These are phyloP conservation scores for Porites cylindrica DNA, from an alignment of 92 coral and sea anemone species.

Conservation along the genomic window DNA sequence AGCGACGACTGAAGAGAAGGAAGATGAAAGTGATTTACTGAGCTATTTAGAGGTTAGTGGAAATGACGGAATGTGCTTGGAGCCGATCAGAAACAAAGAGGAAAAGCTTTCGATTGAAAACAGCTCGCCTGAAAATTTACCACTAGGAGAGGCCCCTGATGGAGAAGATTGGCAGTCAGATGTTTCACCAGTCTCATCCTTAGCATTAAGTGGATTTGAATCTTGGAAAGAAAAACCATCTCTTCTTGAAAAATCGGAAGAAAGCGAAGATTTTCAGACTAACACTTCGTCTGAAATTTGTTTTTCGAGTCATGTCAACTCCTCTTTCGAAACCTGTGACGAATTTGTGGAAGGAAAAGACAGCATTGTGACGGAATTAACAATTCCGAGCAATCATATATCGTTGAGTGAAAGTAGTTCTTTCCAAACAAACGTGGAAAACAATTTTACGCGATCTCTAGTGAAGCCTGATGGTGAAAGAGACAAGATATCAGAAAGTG, in stretches of 20 bases:
- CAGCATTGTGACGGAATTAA: slow-evolving; percentile 20
- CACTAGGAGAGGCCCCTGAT: neutral
- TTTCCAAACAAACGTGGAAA: slow-evolving; percentile 44
- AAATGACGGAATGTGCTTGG: neutral
- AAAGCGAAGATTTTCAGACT: neutral
- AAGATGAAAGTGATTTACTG: neutral
- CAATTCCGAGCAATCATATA: slow-evolving; percentile 58
- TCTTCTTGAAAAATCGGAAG: neutral
- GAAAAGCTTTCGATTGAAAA: neutral
- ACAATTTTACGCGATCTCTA: slow-evolving; percentile 50
- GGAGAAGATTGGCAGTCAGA: neutral
- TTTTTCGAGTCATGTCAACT: neutral
- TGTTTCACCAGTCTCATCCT: neutral
- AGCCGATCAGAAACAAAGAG: neutral
- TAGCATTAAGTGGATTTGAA: neutral
- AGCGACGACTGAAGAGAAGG: neutral
- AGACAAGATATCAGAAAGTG: neutral
- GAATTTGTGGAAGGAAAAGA: slow-evolving; percentile 3
- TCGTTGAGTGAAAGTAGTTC: slow-evolving; percentile 65
- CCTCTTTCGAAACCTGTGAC: slow-evolving; percentile 6
- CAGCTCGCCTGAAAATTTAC: neutral
- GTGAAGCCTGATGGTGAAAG: neutral
- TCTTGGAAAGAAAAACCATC: neutral
- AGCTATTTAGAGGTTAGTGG: neutral
- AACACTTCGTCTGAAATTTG: slow-evolving; percentile 3